A percentile compares a stretch with the other conserved stretches of the same genome.
phyloP scores from a whole-genome alignment of 2,888 invertebrate genomes.

The Graphium colonna region DNA sequence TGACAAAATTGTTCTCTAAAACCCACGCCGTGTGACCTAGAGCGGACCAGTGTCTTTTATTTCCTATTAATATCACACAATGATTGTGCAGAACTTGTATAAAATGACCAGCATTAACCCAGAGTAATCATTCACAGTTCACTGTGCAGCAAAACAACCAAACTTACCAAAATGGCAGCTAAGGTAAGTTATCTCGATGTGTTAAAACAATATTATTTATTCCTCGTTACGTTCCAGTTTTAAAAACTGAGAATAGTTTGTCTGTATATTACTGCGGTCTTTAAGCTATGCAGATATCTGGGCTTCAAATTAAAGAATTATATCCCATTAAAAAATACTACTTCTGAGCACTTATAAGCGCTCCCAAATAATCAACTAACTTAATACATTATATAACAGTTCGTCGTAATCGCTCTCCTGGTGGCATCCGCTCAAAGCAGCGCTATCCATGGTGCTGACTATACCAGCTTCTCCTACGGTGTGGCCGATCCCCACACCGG shows the following conservation, averaged over 20 bases:
- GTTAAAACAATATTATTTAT: not conserved
- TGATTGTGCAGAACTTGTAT: slow-evolving; percentile 54
- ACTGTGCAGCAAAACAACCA: slow-evolving; percentile 65
- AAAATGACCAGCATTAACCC: slow-evolving; percentile 53
- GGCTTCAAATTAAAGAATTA: too few relatives aligned
- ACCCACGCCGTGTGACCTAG: slow-evolving; percentile 62
- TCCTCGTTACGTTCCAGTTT: too few relatives aligned
- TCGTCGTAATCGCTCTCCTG: slow-evolving; percentile 27
- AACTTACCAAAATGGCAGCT: slow-evolving; percentile 73
- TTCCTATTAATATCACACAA: slow-evolving; percentile 67
- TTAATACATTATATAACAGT: slow-evolving; percentile 35
- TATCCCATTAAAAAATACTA: too few relatives aligned
- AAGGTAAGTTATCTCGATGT: slow-evolving; percentile 52
- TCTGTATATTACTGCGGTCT: too few relatives aligned
- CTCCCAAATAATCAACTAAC: too few relatives aligned
- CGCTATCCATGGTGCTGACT: slow-evolving; percentile 48
- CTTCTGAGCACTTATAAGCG: too few relatives aligned
- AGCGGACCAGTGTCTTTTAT: slow-evolving; percentile 58
- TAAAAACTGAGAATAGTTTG: too few relatives aligned
- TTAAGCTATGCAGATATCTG: too few relatives aligned
- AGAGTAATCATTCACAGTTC: slow-evolving; percentile 68
- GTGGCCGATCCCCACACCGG: too few relatives aligned
- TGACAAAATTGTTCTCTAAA: slow-evolving; percentile 64
- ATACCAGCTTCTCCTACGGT: too few relatives aligned
- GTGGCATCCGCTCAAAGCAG: slow-evolving; percentile 29